Base-by-base conservation (phyloP, 2,797 vertebrate genomes). In the Manis crassicaudata region DNA sequence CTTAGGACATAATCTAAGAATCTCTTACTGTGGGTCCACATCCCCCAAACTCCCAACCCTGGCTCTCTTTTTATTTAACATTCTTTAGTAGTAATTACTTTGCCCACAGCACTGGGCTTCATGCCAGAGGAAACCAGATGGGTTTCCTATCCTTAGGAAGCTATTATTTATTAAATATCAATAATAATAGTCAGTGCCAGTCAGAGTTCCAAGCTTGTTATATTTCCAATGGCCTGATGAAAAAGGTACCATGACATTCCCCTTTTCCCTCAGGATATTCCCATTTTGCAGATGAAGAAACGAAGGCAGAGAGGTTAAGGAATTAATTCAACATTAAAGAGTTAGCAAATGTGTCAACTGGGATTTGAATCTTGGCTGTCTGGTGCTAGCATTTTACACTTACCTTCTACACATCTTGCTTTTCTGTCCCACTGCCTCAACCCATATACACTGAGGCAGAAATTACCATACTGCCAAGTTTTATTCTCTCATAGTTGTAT, bases 101-200 rank as follows among this genome's bases (percentile, higher is more conserved):
- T 90, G 37, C 20, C n/a, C 54, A 56, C 3, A 83, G 58, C 18
- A 35, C 81, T 83, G 35, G 27, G 37, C 20, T 87, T 62, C 9
- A 27, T 68, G 67, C 46, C 40, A 5, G 14, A 52, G 32, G 87
- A 32, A 95, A 72, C 65, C 37, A 95, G 72, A 58, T 95, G 54
- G 27, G 17, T 7, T 92, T 20, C 29, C 40, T 80, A 29, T 27
- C 25, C 16, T 85, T 29, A 75, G 43, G 77, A 90, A 82, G 20
- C 2, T 32, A 82, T 81, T 70, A 40, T 58, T 89, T 91, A 84
- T 75, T 84, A 86, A 54, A 75, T 43, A 65, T 54, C 29, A 62
- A 3, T n/a, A 56, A 70, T 40, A 58, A 73, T 87, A 94, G 13
- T 75, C 27, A 60, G 35, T 27, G 14, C 17, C 13, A 35, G 50